Conservation (phyloP, 2,888 invertebrate genomes). For the Stenolophus ochropezus region DNA sequence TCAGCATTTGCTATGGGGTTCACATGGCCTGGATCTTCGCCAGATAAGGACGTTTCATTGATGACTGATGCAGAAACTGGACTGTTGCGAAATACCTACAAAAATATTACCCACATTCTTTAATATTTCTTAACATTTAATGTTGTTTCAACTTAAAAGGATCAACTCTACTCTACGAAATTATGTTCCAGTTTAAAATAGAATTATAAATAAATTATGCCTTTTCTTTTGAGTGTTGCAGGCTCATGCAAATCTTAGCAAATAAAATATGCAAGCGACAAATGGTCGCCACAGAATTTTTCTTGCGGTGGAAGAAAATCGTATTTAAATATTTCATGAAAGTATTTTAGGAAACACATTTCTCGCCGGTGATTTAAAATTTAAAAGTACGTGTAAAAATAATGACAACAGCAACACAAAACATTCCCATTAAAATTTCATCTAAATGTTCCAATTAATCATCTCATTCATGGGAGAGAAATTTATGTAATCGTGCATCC, state of each 20-base stretch:
- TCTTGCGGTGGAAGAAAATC: not conserved
- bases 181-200: not conserved
- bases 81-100: slow-evolving; percentile 71
- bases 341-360: slow-evolving; percentile 15
- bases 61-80: slow-evolving; percentile 67
- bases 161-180: not conserved
- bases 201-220: slow-evolving; percentile 12
- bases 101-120: not conserved
- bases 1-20: slow-evolving; percentile 71
- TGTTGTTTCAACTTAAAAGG: no score
- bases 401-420: not conserved
- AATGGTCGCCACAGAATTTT: not conserved
- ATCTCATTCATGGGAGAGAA: not conserved
- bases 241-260: slow-evolving; percentile 15
- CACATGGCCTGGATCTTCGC: slow-evolving; percentile 70
- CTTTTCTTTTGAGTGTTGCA: not conserved
- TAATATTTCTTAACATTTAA: slow-evolving; percentile 13
- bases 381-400: not conserved
- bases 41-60: slow-evolving; percentile 68
- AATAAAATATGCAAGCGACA: slow-evolving; percentile 30
- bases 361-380: no score
- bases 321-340: slow-evolving; percentile 21
- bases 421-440: slow-evolving; percentile 3
- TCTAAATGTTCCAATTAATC: slow-evolving; percentile 12
- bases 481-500: not conserved